Evolutionary conservation across 1,140 invertebrate genomes (phyloP).

Genomic region (Dysdera silvatica): DNA sequence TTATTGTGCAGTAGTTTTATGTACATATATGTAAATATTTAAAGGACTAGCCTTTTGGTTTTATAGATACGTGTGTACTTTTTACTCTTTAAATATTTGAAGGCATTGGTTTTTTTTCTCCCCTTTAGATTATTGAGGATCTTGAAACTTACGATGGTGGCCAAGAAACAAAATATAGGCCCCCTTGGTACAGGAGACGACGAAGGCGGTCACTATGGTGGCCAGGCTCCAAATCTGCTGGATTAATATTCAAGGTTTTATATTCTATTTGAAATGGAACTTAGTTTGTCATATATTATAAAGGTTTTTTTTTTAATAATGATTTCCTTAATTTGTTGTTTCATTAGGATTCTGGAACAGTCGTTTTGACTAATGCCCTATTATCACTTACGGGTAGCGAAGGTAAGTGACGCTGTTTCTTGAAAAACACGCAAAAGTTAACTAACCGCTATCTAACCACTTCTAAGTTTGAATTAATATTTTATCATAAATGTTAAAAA

Average conservation of each 20-base stretch:
- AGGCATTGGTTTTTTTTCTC: neutral
- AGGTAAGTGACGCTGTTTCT: constrained; percentile 36
- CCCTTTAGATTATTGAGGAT: constrained; percentile 52
- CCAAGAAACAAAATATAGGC: constrained; percentile 34
- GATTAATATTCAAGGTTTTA: constrained; percentile 56
- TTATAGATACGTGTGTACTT: neutral
- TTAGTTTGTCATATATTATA: neutral
- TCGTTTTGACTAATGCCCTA: constrained; percentile 65
- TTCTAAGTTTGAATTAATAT: no score
- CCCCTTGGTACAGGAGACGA: constrained; percentile 29
- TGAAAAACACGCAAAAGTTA: no score
- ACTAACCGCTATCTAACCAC: no score
- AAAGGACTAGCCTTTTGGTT: neutral
- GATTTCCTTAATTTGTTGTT: neutral
- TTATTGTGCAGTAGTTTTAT: no score
- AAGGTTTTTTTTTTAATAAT: neutral
- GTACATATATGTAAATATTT: neutral
- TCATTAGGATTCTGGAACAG: constrained; percentile 62
- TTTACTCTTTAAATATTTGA: neutral
- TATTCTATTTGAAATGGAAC: constrained; percentile 11
- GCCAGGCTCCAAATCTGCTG: constrained; percentile 56
- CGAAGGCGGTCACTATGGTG: constrained; percentile 50
- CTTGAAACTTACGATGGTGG: constrained; percentile 57
- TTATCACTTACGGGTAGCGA: constrained; percentile 35
- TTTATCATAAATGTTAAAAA: no score